Evolutionary conservation across 2,888 invertebrate genomes (phyloP), one percentile per base, ranked within the genome.

Genomic region (Idaea dimidiata): DNA sequence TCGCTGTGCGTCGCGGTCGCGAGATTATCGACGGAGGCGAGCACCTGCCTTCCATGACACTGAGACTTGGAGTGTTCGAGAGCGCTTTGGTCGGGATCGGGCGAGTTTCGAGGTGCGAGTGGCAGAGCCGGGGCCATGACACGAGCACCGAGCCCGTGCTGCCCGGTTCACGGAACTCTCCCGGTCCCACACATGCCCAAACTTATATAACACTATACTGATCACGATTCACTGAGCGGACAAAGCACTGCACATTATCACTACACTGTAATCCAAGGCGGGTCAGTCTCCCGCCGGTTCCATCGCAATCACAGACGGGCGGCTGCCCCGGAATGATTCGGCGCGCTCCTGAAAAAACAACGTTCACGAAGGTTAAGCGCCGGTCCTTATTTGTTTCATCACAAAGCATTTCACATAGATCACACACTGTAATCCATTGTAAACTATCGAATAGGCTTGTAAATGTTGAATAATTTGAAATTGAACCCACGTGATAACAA

Each of bases 71-170:
- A 73, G 63, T 82, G 82, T 71, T 79, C 78, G 68, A 79, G 72
- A 73, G 80, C 73, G 76, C 80, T 79, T 71, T 77, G 78, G 80
- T 85, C 84, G 77, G 77, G 84, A 75, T 79, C 73, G 74, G 76
- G 79, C 72, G 78, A 74, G 75, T 84, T 82, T 81, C 84, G 90
- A 74, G 88, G 91, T 81, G 93, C 88, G 94, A 97, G 96, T 86
- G 97, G 96, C 92, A 97, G 95, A 94, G 97, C 97, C 94, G 97
- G 97, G 95, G 97, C 97, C 97, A 98, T 97, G 95, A 96, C 94
- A 96, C 95, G 93, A 93, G 93, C 94, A 91, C 76, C 91, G 76
- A 75, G 75, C 76, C 70, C 76, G 81, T 83, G 84, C 87, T 59
- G 68, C 84, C 87, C 82, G 84, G 83, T 81, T 89, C 88, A 90